Evolutionary conservation across 37 sponge, comb jelly and placozoan species (phyloP).

Genomic region (Spongilla lacustris): DNA sequence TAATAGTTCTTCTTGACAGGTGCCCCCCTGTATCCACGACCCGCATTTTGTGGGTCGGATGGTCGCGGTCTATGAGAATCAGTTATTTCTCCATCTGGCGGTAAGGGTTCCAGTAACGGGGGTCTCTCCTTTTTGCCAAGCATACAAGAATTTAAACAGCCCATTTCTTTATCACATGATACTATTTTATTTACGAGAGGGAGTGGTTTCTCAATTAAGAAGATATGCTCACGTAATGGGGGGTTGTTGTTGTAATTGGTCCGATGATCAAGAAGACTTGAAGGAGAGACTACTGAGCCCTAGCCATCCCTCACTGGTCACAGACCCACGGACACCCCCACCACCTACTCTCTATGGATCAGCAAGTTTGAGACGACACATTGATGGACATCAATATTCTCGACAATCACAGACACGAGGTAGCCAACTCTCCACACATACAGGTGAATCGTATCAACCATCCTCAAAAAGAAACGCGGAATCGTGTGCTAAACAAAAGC

Average conservation of each 20-base stretch:
- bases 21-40: no score
- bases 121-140: background rate
- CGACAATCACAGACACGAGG: background rate
- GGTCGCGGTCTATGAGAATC: background rate
- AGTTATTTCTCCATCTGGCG: background rate
- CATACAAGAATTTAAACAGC: background rate
- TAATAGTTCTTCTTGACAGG: background rate
- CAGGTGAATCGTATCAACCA: background rate
- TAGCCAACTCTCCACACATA: no score
- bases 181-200: no score
- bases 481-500: background rate
- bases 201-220: no score
- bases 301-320: no score
- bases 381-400: background rate
- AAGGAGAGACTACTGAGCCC: no score
- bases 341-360: background rate
- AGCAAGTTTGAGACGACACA: background rate
- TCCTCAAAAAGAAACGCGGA: background rate
- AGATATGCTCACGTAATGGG: no score
- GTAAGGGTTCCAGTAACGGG: background rate
- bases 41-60: background rate
- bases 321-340: no score
- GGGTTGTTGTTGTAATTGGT: no score
- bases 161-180: background rate
- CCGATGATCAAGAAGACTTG: no score